Conservation (phyloP, 64 coral and sea anemone genomes). For the Montipora capricornis region DNA sequence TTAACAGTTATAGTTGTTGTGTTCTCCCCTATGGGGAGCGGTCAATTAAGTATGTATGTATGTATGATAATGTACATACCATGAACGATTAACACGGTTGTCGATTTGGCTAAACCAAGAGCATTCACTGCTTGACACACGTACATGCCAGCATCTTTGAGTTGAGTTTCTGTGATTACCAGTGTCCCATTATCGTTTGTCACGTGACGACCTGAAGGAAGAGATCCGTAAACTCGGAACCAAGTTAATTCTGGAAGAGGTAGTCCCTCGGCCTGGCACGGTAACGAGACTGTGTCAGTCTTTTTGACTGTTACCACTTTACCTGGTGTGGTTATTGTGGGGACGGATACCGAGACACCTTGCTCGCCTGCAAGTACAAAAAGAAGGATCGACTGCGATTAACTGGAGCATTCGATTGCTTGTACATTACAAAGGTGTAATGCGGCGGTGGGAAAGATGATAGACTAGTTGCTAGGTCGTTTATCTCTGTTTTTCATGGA, state of each 20-base stretch:
- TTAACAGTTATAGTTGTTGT: no score
- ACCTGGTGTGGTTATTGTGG: slow-evolving; percentile 24
- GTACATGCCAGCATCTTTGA: slow-evolving; percentile 49
- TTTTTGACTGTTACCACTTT: slow-evolving; percentile 10
- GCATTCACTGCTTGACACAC: slow-evolving; percentile 58
- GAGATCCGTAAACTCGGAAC: slow-evolving; percentile 31
- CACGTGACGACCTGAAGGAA: slow-evolving; percentile 75
- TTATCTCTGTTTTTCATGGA: no score
- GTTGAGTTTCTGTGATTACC: slow-evolving; percentile 15
- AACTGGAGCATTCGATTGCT: no score
- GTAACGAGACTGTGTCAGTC: slow-evolving; percentile 1
- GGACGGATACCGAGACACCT: slow-evolving; percentile 33
- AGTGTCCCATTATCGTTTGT: slow-evolving; percentile 62
- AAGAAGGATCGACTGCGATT: no score
- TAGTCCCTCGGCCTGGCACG: slow-evolving; percentile 50
- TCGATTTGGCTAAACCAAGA: slow-evolving; percentile 44
- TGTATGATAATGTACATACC: neutral
- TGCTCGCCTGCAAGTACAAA: slow-evolving; percentile 19
- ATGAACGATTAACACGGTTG: slow-evolving; percentile 8
- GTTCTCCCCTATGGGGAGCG: no score
- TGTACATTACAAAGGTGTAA: no score
- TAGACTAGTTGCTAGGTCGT: no score
- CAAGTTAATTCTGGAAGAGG: slow-evolving; percentile 53
- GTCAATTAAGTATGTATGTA: no score
- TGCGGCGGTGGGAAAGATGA: no score